Base-by-base conservation (phyloP, 2,113 vertebrate genomes). In the Hylia prasina region DNA sequence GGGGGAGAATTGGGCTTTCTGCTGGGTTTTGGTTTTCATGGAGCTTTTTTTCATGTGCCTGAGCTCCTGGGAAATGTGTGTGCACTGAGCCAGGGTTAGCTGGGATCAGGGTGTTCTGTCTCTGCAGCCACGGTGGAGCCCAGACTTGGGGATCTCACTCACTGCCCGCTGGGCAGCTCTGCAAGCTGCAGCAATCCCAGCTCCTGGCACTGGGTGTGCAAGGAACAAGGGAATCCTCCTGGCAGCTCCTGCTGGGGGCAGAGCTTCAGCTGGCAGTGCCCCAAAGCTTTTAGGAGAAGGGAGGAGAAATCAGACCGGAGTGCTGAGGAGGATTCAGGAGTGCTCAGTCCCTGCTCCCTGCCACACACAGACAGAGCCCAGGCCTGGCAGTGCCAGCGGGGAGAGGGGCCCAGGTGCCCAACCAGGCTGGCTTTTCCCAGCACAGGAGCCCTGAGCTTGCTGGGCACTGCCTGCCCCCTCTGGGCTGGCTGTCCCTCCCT, bases 131-230 rank as follows among this genome's bases (percentile, higher is more conserved):
- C 3, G 4, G 17, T 11, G 9, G 33, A 51, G 17, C 40, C 35
- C 27, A 8, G 0, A 7, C 23, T 28, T 3, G 2, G 78, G 64
- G 39, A 9, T 2, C 0, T 40, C 42, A 1, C 42, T 30, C 4
- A 2, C 2, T 48, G 23, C 10, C 9, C 10, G 56, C 65, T 8
- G 40, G 86, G 70, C 79, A 27, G 42, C 39, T 17, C 47, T 27
- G 66, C 54, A 12, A 8, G 44, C 63, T n/a, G 61, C 51, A 14
- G 75, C 65, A 39, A 3, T 37, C 54, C 64, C 56, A 2, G 44
- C 66, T n/a, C 35, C 51, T 35, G 72, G 61, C 50, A 4, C 50
- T 4, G 56, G 6, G 1, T 39, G 47, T 3, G 40, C 75, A 28
- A 5, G 75, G 60, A 69, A 11, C 13, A 6, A 20, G 76, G 61